These are phyloP conservation scores for Mermis nigrescens DNA, from an alignment of 2,888 invertebrate species.

Conservation along the genomic window DNA sequence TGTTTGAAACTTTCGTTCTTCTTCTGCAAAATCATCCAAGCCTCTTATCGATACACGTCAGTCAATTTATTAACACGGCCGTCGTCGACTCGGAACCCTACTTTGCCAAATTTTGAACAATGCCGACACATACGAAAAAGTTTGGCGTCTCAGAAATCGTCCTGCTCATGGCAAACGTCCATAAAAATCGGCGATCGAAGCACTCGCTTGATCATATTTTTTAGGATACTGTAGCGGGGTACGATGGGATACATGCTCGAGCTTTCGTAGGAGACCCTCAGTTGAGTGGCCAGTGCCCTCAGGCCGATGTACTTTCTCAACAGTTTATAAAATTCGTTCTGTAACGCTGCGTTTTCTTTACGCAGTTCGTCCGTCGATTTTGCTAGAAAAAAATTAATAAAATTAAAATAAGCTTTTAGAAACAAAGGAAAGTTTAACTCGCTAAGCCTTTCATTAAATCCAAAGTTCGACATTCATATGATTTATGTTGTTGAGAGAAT, in stretches of 20 bases:
- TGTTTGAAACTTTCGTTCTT: too few species aligned
- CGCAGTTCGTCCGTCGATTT: slow-evolving; percentile 81
- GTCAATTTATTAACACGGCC: too few species aligned
- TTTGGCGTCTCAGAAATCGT: slow-evolving; percentile 34
- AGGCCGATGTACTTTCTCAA: slow-evolving; percentile 76
- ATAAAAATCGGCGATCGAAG: slow-evolving; percentile 89
- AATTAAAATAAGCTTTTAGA: too few species aligned
- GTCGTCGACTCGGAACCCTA: too few species aligned
- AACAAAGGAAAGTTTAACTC: too few species aligned
- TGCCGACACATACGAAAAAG: too few species aligned
- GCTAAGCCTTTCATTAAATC: too few species aligned
- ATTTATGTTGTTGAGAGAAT: too few species aligned
- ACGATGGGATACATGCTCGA: slow-evolving; percentile 81
- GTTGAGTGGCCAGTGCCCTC: slow-evolving; percentile 62
- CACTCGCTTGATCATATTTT: slow-evolving; percentile 89
- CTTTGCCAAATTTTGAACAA: too few species aligned
- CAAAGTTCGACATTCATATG: too few species aligned
- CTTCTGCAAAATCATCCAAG: too few species aligned
- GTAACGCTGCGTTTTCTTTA: slow-evolving; percentile 77
- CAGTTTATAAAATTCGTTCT: slow-evolving; percentile 71
- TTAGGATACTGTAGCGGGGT: slow-evolving; percentile 79
- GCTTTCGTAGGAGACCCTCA: slow-evolving; percentile 73
- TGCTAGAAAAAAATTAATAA: slow-evolving; percentile 48
- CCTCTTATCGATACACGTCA: too few species aligned
- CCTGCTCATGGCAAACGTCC: slow-evolving; percentile 82